Percentiles rank a stretch among this genome's conserved stretches.
These are phyloP conservation scores for Pycnonotus jocosus DNA, from an alignment of 2,113 vertebrate genomes.

Conservation along the genomic window DNA sequence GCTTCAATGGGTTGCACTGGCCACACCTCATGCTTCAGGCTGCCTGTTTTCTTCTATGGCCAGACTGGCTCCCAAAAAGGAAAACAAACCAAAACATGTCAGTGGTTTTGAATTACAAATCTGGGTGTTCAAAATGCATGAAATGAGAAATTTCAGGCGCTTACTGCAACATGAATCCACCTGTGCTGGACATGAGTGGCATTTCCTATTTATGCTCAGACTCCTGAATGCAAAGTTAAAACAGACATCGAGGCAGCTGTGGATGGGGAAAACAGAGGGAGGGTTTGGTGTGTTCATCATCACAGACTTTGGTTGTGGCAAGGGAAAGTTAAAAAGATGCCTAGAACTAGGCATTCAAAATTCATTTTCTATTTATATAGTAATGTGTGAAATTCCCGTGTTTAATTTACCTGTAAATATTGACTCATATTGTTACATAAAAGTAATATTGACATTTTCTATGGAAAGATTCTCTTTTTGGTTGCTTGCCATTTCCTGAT, in stretches of 20 bases:
- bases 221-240: not conserved
- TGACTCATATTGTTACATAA: not conserved
- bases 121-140: not conserved
- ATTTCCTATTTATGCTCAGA: not conserved
- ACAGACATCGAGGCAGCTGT: not conserved
- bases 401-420: not conserved
- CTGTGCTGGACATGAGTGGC: not conserved
- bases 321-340: not conserved
- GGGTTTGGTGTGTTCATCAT: not conserved
- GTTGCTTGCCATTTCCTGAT: not conserved
- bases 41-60: not conserved
- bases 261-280: not conserved
- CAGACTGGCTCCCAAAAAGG: not conserved
- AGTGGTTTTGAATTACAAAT: not conserved
- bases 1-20: not conserved
- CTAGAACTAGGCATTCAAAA: not conserved
- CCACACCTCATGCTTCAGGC: fast-evolving
- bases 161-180: not conserved
- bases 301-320: not conserved
- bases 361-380: not conserved
- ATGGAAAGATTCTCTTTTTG: not conserved
- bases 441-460: not conserved
- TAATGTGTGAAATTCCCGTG: not conserved
- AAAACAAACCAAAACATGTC: not conserved
- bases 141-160: not conserved